A percentile compares a stretch with the other conserved stretches of the same genome.
Evolutionary conservation across 2,888 invertebrate genomes (phyloP).

Genomic region (Diaperis boleti): DNA sequence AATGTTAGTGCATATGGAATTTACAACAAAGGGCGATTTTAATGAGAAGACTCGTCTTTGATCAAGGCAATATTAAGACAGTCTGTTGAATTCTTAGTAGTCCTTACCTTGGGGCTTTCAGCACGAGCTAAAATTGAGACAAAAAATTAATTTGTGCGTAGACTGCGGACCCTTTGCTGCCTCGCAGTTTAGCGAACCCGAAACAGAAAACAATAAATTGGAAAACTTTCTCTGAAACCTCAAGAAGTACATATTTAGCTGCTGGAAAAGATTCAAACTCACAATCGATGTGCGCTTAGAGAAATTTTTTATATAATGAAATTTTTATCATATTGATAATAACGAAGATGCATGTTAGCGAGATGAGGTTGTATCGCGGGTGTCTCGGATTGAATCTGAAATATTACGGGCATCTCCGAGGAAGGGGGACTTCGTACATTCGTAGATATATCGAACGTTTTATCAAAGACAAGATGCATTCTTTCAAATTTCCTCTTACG

Average conservation of each 20-base stretch:
- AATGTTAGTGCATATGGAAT: slow-evolving; percentile 10
- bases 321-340: slow-evolving; percentile 53
- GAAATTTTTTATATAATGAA: slow-evolving; percentile 12
- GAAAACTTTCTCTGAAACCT: no score
- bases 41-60: slow-evolving; percentile 29
- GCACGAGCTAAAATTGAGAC: slow-evolving; percentile 10
- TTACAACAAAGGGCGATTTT: slow-evolving; percentile 29
- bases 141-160: slow-evolving; percentile 9
- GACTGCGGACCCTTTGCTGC: not conserved
- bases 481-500: slow-evolving; percentile 43
- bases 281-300: not conserved
- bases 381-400: slow-evolving; percentile 55
- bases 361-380: slow-evolving; percentile 58
- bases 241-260: no score
- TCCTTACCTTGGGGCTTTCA: slow-evolving; percentile 7
- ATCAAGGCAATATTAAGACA: slow-evolving; percentile 33
- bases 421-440: slow-evolving; percentile 51
- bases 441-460: slow-evolving; percentile 54
- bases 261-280: no score
- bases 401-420: slow-evolving; percentile 55
- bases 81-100: slow-evolving; percentile 19
- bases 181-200: slow-evolving; percentile 5
- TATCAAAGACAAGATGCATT: slow-evolving; percentile 49
- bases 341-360: slow-evolving; percentile 53
- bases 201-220: slow-evolving; percentile 8